Conservation (phyloP, 2,113 vertebrate genomes). For the Emydura subglobosa region DNA sequence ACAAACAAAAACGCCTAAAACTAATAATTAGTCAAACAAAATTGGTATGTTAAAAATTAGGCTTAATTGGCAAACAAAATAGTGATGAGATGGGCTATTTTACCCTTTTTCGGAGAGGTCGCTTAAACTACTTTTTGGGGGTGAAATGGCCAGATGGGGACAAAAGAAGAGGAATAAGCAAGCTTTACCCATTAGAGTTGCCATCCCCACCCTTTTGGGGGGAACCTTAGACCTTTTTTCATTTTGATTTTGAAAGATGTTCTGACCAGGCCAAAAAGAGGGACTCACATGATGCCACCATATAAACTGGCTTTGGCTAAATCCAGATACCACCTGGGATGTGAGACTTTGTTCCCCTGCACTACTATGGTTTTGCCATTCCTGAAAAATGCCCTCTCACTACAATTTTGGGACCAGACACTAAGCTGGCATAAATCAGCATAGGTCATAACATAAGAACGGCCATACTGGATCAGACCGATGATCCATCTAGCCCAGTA, state of each 20-base stretch:
- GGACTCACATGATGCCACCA: too few species aligned
- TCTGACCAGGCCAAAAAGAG: not conserved
- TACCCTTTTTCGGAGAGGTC: too few species aligned
- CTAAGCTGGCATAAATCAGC: slow-evolving; percentile 17
- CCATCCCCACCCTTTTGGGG: not conserved
- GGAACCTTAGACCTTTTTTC: not conserved
- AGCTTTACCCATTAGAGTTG: not conserved
- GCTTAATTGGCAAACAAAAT: not conserved
- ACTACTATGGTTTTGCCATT: not conserved
- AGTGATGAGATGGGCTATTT: not conserved
- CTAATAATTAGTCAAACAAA: not conserved
- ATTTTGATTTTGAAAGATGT: not conserved
- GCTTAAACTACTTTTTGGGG: not conserved
- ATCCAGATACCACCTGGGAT: too few species aligned
- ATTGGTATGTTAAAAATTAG: not conserved
- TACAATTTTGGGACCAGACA: slow-evolving; percentile 12
- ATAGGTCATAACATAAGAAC: too few species aligned
- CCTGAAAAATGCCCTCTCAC: not conserved
- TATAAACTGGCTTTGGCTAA: too few species aligned
- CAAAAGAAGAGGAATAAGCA: not conserved
- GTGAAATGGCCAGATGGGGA: not conserved
- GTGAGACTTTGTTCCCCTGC: too few species aligned
- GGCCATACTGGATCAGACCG: too few species aligned
- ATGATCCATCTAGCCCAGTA: too few species aligned
- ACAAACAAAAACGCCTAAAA: not conserved